phyloP scores from a whole-genome alignment of 2,797 vertebrate genomes.

The Oreortyx pictus region DNA sequence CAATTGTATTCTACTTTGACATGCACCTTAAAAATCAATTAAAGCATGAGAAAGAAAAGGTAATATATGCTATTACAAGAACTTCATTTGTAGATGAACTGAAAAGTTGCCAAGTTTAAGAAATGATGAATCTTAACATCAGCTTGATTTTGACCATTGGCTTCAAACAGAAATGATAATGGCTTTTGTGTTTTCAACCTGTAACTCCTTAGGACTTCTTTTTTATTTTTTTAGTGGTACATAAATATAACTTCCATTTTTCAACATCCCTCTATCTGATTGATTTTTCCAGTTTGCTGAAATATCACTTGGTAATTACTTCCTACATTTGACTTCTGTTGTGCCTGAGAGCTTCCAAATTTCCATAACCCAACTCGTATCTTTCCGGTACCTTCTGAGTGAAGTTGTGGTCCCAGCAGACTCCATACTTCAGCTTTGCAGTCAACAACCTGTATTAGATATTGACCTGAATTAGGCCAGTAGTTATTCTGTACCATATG shows the following conservation, averaged over 20 bases:
- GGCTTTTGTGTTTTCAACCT: background rate
- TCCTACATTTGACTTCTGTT: background rate
- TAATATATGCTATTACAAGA: background rate
- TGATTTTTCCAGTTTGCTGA: background rate
- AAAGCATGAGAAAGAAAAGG: background rate
- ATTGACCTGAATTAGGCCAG: background rate
- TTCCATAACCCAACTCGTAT: background rate
- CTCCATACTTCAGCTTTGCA: background rate
- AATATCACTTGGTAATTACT: background rate
- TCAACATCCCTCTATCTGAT: background rate
- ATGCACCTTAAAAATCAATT: conserved; percentile 55
- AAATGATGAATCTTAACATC: background rate
- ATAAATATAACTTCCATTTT: background rate
- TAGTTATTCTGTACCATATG: no score
- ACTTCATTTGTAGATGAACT: background rate
- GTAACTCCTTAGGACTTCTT: background rate
- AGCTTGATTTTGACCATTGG: background rate
- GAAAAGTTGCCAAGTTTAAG: background rate
- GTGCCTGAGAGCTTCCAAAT: background rate
- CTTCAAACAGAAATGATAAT: background rate
- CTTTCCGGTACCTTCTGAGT: background rate
- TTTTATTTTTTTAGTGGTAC: background rate
- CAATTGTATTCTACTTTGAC: conserved; percentile 43
- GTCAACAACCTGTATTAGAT: background rate
- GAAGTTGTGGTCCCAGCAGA: background rate